Base-by-base conservation (phyloP, 2,888 invertebrate species). In the Ernsta delagoae region DNA sequence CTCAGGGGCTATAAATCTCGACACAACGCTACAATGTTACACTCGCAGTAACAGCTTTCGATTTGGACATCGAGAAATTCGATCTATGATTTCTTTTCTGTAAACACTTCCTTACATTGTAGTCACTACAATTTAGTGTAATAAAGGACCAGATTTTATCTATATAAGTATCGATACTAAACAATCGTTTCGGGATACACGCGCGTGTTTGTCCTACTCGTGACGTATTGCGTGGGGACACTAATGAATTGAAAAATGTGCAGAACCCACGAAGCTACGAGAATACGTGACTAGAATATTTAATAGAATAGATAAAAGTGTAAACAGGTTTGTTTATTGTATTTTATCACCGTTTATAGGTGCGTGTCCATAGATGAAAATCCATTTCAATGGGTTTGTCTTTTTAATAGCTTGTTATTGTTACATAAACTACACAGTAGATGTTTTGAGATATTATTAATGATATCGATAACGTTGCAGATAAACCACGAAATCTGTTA, bases 1-100 rank as follows among this genome's bases (percentile, higher is more conserved):
- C 48, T 61, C 61, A 43, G 56, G 61, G 34, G 67, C 60, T 61
- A 61, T 67, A 67, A 67, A 67, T 67, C 61, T 67, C 56, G 24
- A n/a, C 61, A 61, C 39, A 36, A n/a, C 48, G 61, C 36, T 61
- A 41, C 12, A 67, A 56, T 16, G 59, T 60, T 66, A 66, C 43
- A 43, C 53, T 59, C 43, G 12, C 9, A 9, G 62, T 39, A 53
- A 66, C 66, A 67, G 54, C 43, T 54, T 43, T 45, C 39, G 39
- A 16, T 36, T 31, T n/a, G 61, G 62, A 53, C 39, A 39, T 39
- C 24, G 24, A 41, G 62, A 41, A 53, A 34, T 63, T 34, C 11
- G 16, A 39, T 4, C 16, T 59, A 59, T 24, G 8, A 39, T 39
- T 39, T 50, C 16, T 50, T 8, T 62, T 8, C 50, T 36, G 24